Evolutionary conservation across 2,888 invertebrate species (phyloP), one percentile per base, ranked within the genome.

Genomic region (Lottia gigantea): DNA sequence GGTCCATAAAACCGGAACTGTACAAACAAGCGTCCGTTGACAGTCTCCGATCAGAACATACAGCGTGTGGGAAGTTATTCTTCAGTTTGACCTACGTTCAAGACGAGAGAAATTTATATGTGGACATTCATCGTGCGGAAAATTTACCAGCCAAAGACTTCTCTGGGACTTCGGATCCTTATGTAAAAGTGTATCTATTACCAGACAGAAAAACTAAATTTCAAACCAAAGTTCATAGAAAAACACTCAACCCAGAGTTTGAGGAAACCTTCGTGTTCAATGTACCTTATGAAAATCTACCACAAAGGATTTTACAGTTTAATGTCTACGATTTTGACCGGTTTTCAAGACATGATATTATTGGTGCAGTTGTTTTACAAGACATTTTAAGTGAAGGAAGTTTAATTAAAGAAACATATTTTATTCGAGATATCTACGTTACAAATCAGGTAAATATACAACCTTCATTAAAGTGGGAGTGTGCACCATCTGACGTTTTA

Each of bases 261-360:
- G 94, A 95, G 85, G 95, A 95, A 88, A 94, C 93, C 8, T 95
- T 95, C 86, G 91, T 93, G 66, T 95, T 95, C 89, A 94, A 93
- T 80, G 94, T 95, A 0, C 91, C 92, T 0, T 94, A 93, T 84
- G 93, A 93, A 69, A 94, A 94, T 76, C 90, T 95, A 11, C 90
- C 92, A 0, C 92, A 93, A 75, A 91, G 94, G 67, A 93, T 93
- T 85, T 90, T 95, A 0, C 94, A 95, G 90, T 95, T 95, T 89
- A 94, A 94, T 6, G 93, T 95, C 11, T 95, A 95, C 87, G 95
- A 95, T 89, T 95, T 95, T 89, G 95, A 95, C 87, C 92, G 95
- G 67, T 95, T 95, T 90, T 95, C 95, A 45, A 91, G 95, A 0
- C 95, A 95, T 85, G 95, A 95, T 86, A 91, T 95, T 74, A 95